phyloP scores from a whole-genome alignment of 2,888 invertebrate species.

The Dicyrtomina minuta region DNA sequence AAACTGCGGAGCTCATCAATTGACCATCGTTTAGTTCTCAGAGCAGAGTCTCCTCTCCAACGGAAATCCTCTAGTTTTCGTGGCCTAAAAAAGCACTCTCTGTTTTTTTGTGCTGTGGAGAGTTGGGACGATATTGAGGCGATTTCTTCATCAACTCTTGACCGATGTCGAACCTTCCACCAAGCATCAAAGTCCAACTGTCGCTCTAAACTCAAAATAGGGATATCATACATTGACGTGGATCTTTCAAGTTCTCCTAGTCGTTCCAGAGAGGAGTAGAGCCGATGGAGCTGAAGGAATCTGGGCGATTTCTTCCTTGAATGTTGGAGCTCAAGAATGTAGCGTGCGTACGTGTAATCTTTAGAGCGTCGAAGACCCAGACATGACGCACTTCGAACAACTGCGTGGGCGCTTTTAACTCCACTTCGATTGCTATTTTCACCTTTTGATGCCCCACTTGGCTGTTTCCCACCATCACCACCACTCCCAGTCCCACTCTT shows the following conservation, averaged over 20 bases:
- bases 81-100: constrained; percentile 79
- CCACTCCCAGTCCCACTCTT: neutral
- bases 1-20: constrained; percentile 70
- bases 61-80: constrained; percentile 71
- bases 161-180: constrained; percentile 75
- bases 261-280: constrained; percentile 81
- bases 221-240: constrained; percentile 51
- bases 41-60: constrained; percentile 78
- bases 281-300: constrained; percentile 80
- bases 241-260: constrained; percentile 78
- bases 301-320: constrained; percentile 71
- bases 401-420: neutral
- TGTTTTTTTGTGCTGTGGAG: constrained; percentile 75
- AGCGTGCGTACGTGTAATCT: constrained; percentile 55
- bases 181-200: constrained; percentile 84
- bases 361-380: constrained; percentile 45
- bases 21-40: constrained; percentile 80
- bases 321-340: constrained; percentile 66
- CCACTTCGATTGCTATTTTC: neutral
- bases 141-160: constrained; percentile 79
- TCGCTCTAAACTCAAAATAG: constrained; percentile 73
- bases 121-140: constrained; percentile 74
- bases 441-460: neutral
- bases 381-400: constrained; percentile 45
- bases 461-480: neutral